Percentiles rank a stretch among this genome's conserved stretches.
Conservation (phyloP, 2,797 vertebrate genomes). For the Sebastes flavidus region DNA sequence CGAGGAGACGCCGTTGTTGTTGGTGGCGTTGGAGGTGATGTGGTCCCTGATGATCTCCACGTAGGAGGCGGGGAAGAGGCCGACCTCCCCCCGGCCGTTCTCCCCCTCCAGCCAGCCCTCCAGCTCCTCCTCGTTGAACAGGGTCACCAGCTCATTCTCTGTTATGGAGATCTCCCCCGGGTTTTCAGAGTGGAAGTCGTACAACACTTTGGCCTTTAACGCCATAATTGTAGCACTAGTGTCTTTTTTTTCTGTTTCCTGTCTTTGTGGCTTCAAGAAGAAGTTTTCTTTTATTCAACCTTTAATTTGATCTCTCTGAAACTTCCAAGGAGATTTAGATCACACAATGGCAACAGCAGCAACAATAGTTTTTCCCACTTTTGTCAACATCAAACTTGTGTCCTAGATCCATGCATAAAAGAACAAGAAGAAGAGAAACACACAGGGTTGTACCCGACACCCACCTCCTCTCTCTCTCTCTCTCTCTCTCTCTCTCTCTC, state of each 20-base stretch:
- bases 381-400: background rate
- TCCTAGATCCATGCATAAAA: slow-evolving; percentile 15
- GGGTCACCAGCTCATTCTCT: slow-evolving; percentile 90
- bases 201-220: slow-evolving; percentile 89
- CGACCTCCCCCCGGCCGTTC: slow-evolving; percentile 91
- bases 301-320: background rate
- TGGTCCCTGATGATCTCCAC: slow-evolving; percentile 87
- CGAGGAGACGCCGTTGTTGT: slow-evolving; percentile 63
- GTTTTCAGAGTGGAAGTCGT: slow-evolving; percentile 94
- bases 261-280: background rate
- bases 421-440: slow-evolving; percentile 18
- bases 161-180: slow-evolving; percentile 92
- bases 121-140: slow-evolving; percentile 93
- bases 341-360: background rate
- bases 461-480: slow-evolving; percentile 53
- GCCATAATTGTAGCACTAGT: slow-evolving; percentile 79
- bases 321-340: background rate
- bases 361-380: background rate
- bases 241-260: background rate
- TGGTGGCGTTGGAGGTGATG: slow-evolving; percentile 61
- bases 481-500: background rate
- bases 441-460: slow-evolving; percentile 48
- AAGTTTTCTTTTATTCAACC: slow-evolving; percentile 7
- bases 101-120: slow-evolving; percentile 95
- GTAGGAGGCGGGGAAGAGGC: slow-evolving; percentile 95